These are phyloP conservation scores for Sandelia bainsii DNA, from an alignment of 2,797 vertebrate genomes.

Conservation along the genomic window DNA sequence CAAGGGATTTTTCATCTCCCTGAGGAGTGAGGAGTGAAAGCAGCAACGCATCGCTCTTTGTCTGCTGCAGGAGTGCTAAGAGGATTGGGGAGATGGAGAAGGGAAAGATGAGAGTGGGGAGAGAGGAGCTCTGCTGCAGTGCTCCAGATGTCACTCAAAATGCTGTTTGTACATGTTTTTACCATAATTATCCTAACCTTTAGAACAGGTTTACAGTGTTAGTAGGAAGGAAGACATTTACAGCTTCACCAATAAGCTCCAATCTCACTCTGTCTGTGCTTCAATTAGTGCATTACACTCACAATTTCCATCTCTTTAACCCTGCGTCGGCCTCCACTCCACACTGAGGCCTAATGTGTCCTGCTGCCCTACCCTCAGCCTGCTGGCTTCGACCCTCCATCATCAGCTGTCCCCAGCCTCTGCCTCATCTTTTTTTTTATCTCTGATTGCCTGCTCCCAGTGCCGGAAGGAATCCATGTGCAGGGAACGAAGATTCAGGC, in stretches of 20 bases:
- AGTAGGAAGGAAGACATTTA: neutral
- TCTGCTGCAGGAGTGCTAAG: slow-evolving; percentile 75
- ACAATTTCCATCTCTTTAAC: slow-evolving; percentile 39
- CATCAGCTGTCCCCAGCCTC: slow-evolving; percentile 41
- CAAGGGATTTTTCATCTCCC: slow-evolving; percentile 77
- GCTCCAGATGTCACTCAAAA: slow-evolving; percentile 55
- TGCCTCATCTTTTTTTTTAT: slow-evolving; percentile 39
- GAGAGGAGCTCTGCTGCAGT: slow-evolving; percentile 50
- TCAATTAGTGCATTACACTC: slow-evolving; percentile 34
- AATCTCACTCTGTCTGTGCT: slow-evolving; percentile 14
- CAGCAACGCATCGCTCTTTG: slow-evolving; percentile 72
- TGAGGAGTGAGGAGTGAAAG: slow-evolving; percentile 67
- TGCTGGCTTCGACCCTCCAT: slow-evolving; percentile 46
- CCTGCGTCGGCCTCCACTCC: slow-evolving; percentile 1
- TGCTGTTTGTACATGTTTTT: slow-evolving; percentile 25
- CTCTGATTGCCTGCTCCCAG: slow-evolving; percentile 48
- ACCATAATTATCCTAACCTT: slow-evolving; percentile 37
- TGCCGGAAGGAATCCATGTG: slow-evolving; percentile 46
- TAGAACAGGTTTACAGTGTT: slow-evolving; percentile 22
- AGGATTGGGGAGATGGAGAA: slow-evolving; percentile 68
- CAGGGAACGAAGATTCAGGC: slow-evolving; percentile 48
- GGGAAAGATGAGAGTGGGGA: slow-evolving; percentile 57
- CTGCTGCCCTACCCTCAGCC: slow-evolving; percentile 38
- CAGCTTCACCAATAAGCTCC: slow-evolving; percentile 7
- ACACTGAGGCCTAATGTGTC: slow-evolving; percentile 27